phyloP scores from a whole-genome alignment of 2,113 vertebrate genomes.

The Plectropomus leopardus region DNA sequence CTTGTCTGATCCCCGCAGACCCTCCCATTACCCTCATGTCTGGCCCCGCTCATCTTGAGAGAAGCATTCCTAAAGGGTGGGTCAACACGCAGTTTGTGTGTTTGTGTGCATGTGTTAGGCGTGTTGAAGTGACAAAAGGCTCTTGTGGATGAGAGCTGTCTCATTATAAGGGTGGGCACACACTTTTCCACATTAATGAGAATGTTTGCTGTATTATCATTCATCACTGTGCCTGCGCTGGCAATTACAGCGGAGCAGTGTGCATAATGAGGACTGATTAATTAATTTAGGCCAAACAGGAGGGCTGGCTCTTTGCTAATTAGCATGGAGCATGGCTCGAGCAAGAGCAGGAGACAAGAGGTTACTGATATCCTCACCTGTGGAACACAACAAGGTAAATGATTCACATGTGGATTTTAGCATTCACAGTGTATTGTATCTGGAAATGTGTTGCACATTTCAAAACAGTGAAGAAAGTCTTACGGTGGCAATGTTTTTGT shows the following conservation, averaged over 20 bases:
- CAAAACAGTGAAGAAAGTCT: conserved; percentile 19
- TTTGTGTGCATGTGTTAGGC: conserved; percentile 47
- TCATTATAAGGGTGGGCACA: conserved; percentile 81
- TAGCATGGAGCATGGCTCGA: conserved; percentile 74
- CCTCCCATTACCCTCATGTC: conserved; percentile 63
- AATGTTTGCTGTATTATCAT: conserved; percentile 83
- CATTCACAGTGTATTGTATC: conserved; percentile 18
- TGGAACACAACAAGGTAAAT: conserved; percentile 58
- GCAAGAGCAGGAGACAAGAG: conserved; percentile 71
- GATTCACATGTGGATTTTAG: conserved; percentile 41
- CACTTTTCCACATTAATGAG: conserved; percentile 81
- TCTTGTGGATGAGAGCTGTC: conserved; percentile 70
- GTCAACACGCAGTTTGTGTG: conserved; percentile 59
- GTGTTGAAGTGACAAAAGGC: conserved; percentile 60
- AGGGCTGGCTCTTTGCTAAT: conserved; percentile 80
- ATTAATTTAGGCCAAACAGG: conserved; percentile 87
- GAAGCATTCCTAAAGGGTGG: conserved; percentile 42
- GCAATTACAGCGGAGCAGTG: conserved; percentile 84
- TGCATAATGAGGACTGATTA: conserved; percentile 87
- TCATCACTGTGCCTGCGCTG: conserved; percentile 80
- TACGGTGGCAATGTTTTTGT: conserved; percentile 23
- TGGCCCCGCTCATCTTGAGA: conserved; percentile 43
- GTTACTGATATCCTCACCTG: conserved; percentile 79
- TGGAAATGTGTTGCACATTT: conserved; percentile 32
- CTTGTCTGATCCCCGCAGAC: conserved; percentile 56